Conservation (phyloP, 2,888 invertebrate genomes). For the Teleogryllus oceanicus region DNA sequence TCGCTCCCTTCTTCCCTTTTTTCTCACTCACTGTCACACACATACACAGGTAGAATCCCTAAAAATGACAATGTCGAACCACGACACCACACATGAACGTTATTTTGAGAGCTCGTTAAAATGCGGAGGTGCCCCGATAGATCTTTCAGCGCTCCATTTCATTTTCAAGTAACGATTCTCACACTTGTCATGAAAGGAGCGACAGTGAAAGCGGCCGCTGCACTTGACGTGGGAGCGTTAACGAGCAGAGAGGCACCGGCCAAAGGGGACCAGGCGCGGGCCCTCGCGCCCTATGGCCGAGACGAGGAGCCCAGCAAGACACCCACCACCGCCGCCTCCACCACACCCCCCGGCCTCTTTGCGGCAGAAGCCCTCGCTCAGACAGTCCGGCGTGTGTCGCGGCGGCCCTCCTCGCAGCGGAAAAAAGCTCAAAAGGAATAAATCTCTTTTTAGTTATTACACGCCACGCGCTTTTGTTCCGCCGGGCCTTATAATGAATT, state of each 20-base stretch:
- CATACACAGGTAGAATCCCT: too few relatives aligned
- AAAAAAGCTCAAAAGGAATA: neutral
- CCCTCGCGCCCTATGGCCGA: neutral
- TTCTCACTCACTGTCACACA: too few relatives aligned
- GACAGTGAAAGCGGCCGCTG: neutral
- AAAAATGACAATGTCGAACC: too few relatives aligned
- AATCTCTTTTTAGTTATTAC: conserved; percentile 9
- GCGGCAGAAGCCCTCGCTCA: too few relatives aligned
- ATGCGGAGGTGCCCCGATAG: too few relatives aligned
- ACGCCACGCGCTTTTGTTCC: neutral
- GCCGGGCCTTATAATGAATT: neutral
- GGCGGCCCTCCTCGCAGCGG: neutral
- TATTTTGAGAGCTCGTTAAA: too few relatives aligned
- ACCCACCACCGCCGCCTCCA: too few relatives aligned
- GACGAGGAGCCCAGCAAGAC: too few relatives aligned
- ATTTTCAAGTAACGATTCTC: conserved; percentile 4
- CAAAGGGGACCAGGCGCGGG: neutral
- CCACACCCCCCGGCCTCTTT: too few relatives aligned
- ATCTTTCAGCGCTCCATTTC: neutral
- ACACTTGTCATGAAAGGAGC: neutral
- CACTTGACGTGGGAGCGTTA: conserved; percentile 6
- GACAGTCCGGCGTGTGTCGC: too few relatives aligned
- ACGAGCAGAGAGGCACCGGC: neutral
- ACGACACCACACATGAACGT: too few relatives aligned
- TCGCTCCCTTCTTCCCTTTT: too few relatives aligned